Evolutionary conservation across 2,797 vertebrate species (phyloP).

Genomic region (Dipus sagitta): DNA sequence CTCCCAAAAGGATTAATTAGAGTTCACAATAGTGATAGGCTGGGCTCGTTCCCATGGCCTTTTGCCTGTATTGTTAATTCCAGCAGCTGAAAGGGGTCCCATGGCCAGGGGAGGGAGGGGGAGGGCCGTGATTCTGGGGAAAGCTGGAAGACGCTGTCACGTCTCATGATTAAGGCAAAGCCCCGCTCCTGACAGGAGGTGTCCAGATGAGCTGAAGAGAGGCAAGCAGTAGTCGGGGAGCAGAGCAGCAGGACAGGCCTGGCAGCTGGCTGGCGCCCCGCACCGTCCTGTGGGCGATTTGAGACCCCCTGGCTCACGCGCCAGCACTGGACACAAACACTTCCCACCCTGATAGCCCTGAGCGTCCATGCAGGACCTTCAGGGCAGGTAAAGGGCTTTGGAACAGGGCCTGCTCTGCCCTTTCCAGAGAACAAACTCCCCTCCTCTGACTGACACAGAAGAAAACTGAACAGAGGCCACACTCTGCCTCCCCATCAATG

Average conservation of each 20-base stretch:
- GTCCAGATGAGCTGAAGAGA: neutral
- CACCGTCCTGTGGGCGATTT: neutral
- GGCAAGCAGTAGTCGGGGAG: accelerated
- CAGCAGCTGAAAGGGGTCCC: neutral
- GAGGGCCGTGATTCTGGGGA: neutral
- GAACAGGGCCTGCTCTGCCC: neutral
- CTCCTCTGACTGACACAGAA: neutral
- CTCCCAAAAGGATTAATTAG: neutral
- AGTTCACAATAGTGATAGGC: neutral
- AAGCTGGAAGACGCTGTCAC: neutral
- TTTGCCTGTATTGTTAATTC: neutral
- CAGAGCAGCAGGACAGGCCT: neutral
- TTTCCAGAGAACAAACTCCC: neutral
- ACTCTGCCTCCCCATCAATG: neutral
- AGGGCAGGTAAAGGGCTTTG: neutral
- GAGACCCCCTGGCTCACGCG: neutral
- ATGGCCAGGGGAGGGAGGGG: neutral
- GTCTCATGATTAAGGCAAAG: neutral
- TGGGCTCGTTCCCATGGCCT: neutral
- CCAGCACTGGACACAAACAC: too few relatives aligned
- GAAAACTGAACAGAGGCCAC: neutral
- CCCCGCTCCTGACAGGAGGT: neutral
- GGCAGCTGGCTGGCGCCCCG: neutral
- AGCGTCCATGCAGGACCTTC: neutral
- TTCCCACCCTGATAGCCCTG: neutral